These are phyloP conservation scores for Gallinago stenura DNA, from an alignment of 2,797 vertebrate species.

Conservation along the genomic window DNA sequence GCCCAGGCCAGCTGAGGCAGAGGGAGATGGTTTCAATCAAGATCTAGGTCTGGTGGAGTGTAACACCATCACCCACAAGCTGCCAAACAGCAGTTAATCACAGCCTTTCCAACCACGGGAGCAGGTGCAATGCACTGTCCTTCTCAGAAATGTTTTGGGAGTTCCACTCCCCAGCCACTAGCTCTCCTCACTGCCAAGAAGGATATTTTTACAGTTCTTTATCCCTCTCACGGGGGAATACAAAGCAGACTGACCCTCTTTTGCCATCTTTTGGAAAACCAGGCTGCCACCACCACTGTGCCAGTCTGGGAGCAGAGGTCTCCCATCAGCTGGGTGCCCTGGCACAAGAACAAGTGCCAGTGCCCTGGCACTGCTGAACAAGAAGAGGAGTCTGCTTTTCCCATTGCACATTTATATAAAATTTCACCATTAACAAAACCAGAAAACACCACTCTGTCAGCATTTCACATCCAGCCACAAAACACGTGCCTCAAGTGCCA, in stretches of 20 bases:
- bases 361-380: not conserved
- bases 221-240: not conserved
- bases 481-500: not conserved
- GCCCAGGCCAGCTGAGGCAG: not conserved
- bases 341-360: no score
- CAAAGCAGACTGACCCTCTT: not conserved
- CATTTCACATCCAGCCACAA: not conserved
- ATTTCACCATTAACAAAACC: not conserved
- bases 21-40: not conserved
- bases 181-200: not conserved
- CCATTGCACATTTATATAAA: not conserved
- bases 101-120: not conserved
- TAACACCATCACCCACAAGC: not conserved
- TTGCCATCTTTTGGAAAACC: not conserved
- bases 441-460: not conserved
- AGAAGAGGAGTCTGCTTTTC: not conserved
- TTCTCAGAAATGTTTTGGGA: not conserved
- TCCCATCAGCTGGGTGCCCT: not conserved
- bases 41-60: not conserved
- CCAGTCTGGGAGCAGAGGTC: not conserved
- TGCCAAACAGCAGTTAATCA: not conserved
- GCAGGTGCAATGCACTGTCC: not conserved
- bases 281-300: not conserved
- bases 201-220: not conserved
- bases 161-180: not conserved